phyloP scores from a whole-genome alignment of 2,888 invertebrate species.

The Parascotia fuliginaria region DNA sequence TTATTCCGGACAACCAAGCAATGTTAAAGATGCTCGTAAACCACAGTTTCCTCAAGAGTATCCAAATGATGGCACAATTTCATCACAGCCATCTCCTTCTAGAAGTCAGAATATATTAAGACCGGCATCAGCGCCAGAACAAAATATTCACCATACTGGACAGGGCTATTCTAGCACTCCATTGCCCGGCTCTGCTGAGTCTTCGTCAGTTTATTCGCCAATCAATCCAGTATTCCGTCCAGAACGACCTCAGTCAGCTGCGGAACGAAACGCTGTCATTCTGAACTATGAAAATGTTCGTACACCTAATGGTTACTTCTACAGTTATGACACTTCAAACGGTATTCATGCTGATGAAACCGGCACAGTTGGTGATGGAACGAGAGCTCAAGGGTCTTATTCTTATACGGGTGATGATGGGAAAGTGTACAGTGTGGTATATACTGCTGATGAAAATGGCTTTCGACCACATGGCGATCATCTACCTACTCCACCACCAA shows the following conservation, averaged over 20 bases:
- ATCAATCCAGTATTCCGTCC: too few relatives aligned
- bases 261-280: conserved; percentile 64
- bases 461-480: conserved; percentile 72
- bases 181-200: too few relatives aligned
- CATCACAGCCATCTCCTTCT: background rate
- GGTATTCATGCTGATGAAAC: conserved; percentile 73
- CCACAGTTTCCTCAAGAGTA: conserved; percentile 4
- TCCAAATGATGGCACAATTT: conserved; percentile 5
- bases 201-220: too few relatives aligned
- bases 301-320: conserved; percentile 65
- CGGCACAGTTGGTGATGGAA: conserved; percentile 64
- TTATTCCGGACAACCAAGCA: conserved; percentile 2
- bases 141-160: background rate
- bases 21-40: background rate
- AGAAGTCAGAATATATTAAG: background rate
- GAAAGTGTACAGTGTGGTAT: conserved; percentile 63
- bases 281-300: conserved; percentile 61
- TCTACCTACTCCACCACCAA: conserved; percentile 73
- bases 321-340: conserved; percentile 73
- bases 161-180: too few relatives aligned
- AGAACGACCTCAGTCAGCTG: conserved; percentile 57
- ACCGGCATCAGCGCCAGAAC: background rate
- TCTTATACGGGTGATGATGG: conserved; percentile 77
- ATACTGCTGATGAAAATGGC: conserved; percentile 77
- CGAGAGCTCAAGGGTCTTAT: conserved; percentile 67